phyloP scores from a whole-genome alignment of 2,888 invertebrate species.

The Melanostoma mellinum region DNA sequence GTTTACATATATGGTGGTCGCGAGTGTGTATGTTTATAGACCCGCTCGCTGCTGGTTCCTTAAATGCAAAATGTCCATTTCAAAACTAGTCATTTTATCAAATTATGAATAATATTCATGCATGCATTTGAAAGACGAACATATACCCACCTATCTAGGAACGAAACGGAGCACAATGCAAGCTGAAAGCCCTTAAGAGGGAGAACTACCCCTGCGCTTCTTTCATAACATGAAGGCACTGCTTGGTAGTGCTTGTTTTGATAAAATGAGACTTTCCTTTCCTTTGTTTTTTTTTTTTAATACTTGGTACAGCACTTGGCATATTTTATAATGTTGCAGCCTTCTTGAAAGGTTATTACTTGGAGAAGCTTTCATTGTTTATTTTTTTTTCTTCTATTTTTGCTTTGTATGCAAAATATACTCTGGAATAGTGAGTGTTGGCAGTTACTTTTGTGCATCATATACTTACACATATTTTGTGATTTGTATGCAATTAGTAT shows the following conservation, averaged over 20 bases:
- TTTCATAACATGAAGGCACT: too few relatives aligned
- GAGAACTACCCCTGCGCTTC: too few relatives aligned
- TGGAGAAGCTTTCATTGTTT: conserved; percentile 6
- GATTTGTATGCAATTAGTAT: conserved; percentile 19
- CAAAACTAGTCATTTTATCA: conserved; percentile 21
- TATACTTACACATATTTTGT: neutral
- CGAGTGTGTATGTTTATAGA: conserved; percentile 8
- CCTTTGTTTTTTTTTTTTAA: neutral
- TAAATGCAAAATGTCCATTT: conserved; percentile 16
- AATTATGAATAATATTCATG: neutral
- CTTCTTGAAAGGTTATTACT: neutral
- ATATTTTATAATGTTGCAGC: neutral
- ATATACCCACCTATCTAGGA: too few relatives aligned
- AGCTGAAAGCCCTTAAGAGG: too few relatives aligned
- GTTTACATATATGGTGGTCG: neutral
- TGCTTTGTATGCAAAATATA: neutral
- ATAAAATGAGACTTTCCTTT: too few relatives aligned
- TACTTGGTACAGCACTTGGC: neutral
- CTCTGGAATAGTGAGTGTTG: neutral
- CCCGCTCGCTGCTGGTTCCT: neutral
- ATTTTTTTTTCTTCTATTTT: too few relatives aligned
- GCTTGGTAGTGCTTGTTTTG: too few relatives aligned
- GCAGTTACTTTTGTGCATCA: neutral
- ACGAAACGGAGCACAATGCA: too few relatives aligned
- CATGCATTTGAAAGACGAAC: too few relatives aligned